A percentile compares a stretch with the other conserved stretches of the same genome.
Conservation (phyloP, 2,797 vertebrate genomes). For the Acanthis flammea region DNA sequence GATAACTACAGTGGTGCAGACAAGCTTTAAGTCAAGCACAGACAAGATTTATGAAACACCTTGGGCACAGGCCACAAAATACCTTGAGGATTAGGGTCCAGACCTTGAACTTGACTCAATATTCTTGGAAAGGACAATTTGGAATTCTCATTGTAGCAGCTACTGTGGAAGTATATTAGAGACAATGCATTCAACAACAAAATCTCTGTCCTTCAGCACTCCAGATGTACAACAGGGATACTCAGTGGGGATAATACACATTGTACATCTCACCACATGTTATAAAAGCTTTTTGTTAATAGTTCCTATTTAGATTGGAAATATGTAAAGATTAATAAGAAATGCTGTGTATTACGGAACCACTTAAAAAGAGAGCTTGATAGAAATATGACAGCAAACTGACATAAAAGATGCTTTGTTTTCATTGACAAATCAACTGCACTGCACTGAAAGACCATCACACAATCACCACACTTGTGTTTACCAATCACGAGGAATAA, state of each 20-base stretch:
- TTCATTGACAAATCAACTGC: neutral
- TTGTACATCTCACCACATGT: neutral
- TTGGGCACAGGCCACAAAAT: conserved; percentile 13
- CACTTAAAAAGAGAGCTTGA: neutral
- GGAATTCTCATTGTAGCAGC: neutral
- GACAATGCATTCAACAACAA: neutral
- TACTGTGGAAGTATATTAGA: neutral
- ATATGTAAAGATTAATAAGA: neutral
- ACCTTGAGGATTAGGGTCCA: conserved; percentile 13
- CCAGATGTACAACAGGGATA: neutral
- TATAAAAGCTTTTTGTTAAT: neutral
- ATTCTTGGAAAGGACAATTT: neutral
- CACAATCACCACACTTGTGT: neutral
- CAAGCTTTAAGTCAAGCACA: neutral
- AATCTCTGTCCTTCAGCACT: conserved; percentile 56
- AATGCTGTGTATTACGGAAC: neutral
- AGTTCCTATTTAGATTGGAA: neutral
- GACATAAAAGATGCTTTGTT: neutral
- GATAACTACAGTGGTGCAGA: neutral
- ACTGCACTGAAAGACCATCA: neutral
- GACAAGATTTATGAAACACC: neutral
- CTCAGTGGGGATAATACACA: neutral
- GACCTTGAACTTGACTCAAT: conserved; percentile 26
- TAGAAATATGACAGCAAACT: neutral
- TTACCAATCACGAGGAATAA: neutral